phyloP scores from a whole-genome alignment of 2,797 vertebrate species.

The Lates japonicus region DNA sequence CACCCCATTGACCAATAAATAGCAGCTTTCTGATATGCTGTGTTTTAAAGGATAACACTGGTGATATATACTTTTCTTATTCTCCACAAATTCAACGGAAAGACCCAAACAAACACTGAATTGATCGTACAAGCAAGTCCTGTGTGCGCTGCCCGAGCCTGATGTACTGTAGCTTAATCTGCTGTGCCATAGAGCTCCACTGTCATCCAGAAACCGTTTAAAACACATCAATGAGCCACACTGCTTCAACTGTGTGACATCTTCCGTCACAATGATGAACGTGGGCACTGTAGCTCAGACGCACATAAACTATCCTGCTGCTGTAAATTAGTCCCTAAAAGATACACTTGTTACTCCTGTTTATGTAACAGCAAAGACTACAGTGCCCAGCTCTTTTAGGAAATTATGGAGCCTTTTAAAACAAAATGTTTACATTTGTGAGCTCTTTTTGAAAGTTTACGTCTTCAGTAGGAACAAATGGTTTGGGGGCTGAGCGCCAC shows the following conservation, averaged over 20 bases:
- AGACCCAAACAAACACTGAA: neutral
- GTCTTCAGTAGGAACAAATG: neutral
- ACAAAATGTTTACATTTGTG: too few species aligned
- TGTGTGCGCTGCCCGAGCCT: neutral
- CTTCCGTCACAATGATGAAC: neutral
- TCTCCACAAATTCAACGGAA: neutral
- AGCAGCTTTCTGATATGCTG: neutral
- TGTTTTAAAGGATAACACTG: neutral
- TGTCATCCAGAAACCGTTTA: too few species aligned
- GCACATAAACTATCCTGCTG: too few species aligned
- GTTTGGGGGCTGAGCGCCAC: neutral
- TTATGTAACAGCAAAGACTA: too few species aligned
- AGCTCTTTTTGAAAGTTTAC: neutral
- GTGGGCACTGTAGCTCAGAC: neutral
- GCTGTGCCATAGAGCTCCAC: neutral
- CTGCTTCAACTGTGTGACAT: neutral
- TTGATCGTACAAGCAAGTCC: neutral
- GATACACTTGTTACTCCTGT: too few species aligned
- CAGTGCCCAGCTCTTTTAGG: too few species aligned
- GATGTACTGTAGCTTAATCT: neutral
- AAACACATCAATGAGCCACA: too few species aligned
- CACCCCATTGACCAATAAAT: neutral
- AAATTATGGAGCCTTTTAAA: too few species aligned
- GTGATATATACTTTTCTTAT: neutral
- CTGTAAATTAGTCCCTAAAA: too few species aligned